Conservation (phyloP, 1,140 invertebrate species). For the Drosophila jambulina region DNA sequence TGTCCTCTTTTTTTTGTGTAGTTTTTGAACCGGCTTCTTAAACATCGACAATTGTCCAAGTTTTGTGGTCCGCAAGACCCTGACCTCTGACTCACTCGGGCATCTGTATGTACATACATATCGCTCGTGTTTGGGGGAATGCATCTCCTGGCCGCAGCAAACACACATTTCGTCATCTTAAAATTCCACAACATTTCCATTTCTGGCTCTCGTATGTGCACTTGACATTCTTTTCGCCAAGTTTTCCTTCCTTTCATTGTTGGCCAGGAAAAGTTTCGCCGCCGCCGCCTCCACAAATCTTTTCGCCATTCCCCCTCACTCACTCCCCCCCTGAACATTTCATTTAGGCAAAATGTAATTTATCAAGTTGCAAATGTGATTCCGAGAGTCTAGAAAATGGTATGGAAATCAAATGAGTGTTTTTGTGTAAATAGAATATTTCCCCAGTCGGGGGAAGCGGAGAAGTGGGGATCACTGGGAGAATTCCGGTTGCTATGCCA, state of each 20-base stretch:
- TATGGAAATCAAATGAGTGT: conserved; percentile 45
- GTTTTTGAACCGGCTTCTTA: conserved; percentile 30
- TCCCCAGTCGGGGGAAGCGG: not conserved
- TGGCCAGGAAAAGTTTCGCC: conserved; percentile 24
- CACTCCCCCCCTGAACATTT: conserved; percentile 44
- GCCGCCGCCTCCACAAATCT: conserved; percentile 4
- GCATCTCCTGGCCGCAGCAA: conserved; percentile 26
- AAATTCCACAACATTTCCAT: conserved; percentile 42
- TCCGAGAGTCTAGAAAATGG: conserved; percentile 5
- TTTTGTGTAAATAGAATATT: conserved; percentile 37
- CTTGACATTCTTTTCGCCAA: conserved; percentile 63
- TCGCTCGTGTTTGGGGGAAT: not conserved
- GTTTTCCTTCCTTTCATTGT: conserved; percentile 23
- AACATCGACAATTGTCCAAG: conserved; percentile 58
- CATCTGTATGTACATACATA: conserved; percentile 3
- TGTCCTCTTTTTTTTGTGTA: not conserved
- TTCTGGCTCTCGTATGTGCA: conserved; percentile 49
- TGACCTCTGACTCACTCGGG: conserved; percentile 50
- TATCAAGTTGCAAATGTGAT: conserved; percentile 68
- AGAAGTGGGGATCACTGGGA: not conserved
- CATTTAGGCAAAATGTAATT: conserved; percentile 72
- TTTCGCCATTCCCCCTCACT: not conserved
- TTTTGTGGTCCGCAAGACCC: conserved; percentile 44
- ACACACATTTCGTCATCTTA: conserved; percentile 50
- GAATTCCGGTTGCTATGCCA: conserved; percentile 15